A percentile compares a stretch with the other conserved stretches of the same genome.
Evolutionary conservation across 2,888 invertebrate species (phyloP).

Genomic region (Epirrhoe alternata): DNA sequence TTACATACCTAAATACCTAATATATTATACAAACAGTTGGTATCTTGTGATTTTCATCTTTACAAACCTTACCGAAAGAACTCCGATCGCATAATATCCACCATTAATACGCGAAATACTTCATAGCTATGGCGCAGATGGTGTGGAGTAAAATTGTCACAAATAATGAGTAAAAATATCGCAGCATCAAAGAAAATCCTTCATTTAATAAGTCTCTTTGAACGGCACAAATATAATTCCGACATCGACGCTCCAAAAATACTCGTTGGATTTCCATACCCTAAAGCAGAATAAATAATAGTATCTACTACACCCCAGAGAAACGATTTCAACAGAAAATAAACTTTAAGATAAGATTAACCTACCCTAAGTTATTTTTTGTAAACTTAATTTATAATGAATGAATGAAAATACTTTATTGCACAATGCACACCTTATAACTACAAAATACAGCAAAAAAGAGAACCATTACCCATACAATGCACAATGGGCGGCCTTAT

Average conservation of each 20-base stretch:
- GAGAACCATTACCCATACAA: too few relatives aligned
- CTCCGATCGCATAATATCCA: background rate
- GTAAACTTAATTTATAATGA: too few relatives aligned
- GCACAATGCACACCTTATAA: too few relatives aligned
- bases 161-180: background rate
- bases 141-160: background rate
- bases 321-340: slow-evolving; percentile 12
- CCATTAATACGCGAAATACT: background rate
- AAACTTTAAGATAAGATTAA: too few relatives aligned
- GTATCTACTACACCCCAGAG: background rate
- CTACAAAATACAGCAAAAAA: too few relatives aligned
- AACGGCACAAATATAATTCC: slow-evolving; percentile 26
- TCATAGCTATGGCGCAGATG: background rate
- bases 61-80: background rate
- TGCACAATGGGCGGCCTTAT: too few relatives aligned
- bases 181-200: slow-evolving; percentile 8
- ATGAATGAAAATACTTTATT: too few relatives aligned
- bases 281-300: background rate
- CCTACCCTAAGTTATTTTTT: too few relatives aligned
- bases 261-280: slow-evolving; percentile 13
- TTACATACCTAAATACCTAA: too few relatives aligned
- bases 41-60: background rate
- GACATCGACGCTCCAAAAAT: slow-evolving; percentile 18
- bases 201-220: slow-evolving; percentile 21
- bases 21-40: too few relatives aligned